Percentiles rank a stretch among this genome's conserved stretches.
These are phyloP conservation scores for Eulemur mongoz DNA, from an alignment of 2,797 vertebrate genomes.

Conservation along the genomic window DNA sequence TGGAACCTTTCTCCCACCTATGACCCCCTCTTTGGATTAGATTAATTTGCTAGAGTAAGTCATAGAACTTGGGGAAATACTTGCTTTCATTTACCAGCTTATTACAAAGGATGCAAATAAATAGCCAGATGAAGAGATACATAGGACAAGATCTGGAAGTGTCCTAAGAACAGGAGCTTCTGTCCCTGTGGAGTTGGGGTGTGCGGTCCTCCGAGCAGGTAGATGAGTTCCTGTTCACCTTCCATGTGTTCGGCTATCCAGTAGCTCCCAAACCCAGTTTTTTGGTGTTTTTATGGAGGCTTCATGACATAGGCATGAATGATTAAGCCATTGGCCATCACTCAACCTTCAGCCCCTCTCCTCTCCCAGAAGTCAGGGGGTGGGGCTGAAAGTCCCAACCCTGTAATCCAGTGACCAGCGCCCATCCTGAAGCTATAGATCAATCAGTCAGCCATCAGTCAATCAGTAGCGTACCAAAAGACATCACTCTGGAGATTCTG, in stretches of 20 bases:
- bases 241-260: background rate
- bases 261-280: background rate
- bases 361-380: background rate
- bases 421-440: background rate
- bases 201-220: background rate
- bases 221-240: background rate
- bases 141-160: background rate
- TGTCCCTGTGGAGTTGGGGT: background rate
- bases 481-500: background rate
- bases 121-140: background rate
- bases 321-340: background rate
- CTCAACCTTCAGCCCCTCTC: background rate
- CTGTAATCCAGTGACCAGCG: background rate
- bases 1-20: background rate
- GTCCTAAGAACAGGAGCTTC: background rate
- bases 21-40: background rate
- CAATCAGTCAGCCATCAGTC: background rate
- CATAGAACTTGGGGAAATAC: background rate
- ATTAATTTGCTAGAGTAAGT: background rate
- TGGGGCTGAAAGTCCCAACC: background rate
- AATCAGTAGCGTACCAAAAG: background rate
- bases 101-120: background rate
- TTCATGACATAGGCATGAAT: background rate
- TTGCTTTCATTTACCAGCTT: background rate
- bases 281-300: background rate